Conservation (phyloP, 2,113 vertebrate genomes). For the Mormyrus lacerda region DNA sequence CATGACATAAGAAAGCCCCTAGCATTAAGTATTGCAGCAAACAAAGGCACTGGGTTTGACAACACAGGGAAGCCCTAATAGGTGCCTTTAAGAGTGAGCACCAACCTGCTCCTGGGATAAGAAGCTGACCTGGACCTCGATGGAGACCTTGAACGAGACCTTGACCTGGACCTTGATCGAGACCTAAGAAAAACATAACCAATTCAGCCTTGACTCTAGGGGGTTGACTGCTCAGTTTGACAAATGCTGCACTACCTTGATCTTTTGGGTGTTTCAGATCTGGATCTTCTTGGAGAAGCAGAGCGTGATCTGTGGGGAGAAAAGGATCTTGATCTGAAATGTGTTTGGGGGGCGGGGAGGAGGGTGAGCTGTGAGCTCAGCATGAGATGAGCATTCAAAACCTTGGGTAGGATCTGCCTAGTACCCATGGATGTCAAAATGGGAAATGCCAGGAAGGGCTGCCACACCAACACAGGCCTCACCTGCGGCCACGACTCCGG, state of each 20-base stretch:
- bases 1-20: background rate
- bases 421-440: background rate
- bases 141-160: slow-evolving; percentile 64
- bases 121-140: slow-evolving; percentile 72
- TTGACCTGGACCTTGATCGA: slow-evolving; percentile 58
- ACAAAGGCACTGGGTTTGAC: background rate
- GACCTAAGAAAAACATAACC: slow-evolving; percentile 46
- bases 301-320: slow-evolving; percentile 75
- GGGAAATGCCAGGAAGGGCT: background rate
- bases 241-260: slow-evolving; percentile 59
- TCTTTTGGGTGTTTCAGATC: slow-evolving; percentile 70
- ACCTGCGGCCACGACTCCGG: slow-evolving; percentile 75
- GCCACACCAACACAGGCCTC: slow-evolving; percentile 6
- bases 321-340: slow-evolving; percentile 62
- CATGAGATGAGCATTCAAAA: background rate
- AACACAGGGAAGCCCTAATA: background rate
- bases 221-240: background rate
- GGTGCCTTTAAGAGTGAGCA: background rate
- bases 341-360: background rate
- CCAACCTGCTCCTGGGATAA: slow-evolving; percentile 70
- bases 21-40: background rate
- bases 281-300: slow-evolving; percentile 64
- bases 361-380: background rate
- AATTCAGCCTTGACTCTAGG: background rate
- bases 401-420: background rate